Conservation (phyloP, 2,888 invertebrate genomes). For the Volucella inflata region DNA sequence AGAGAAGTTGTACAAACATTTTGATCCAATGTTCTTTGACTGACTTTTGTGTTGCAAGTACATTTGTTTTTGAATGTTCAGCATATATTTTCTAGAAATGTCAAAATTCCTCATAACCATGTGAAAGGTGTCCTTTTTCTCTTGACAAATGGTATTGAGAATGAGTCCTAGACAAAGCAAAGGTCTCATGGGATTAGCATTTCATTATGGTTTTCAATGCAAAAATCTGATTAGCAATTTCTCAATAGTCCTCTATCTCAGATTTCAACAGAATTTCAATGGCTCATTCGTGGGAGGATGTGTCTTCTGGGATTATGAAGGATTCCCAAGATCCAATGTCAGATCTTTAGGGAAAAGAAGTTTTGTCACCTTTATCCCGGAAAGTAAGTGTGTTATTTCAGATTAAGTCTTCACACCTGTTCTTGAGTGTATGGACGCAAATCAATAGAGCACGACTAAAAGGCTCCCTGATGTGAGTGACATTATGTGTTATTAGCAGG, state of each 20-base stretch:
- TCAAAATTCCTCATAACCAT: conserved; percentile 26
- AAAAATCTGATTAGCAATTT: conserved; percentile 53
- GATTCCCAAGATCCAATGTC: not conserved
- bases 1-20: conserved; percentile 42
- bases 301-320: not conserved
- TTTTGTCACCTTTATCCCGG: conserved; percentile 12
- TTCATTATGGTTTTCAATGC: conserved; percentile 1
- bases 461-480: not conserved
- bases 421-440: conserved; percentile 3
- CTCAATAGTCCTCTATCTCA: conserved; percentile 13
- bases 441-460: not conserved
- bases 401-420: conserved; percentile 15
- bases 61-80: conserved; percentile 25
- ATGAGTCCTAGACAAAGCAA: not conserved
- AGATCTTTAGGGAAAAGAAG: not conserved
- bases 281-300: not conserved
- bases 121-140: conserved; percentile 13
- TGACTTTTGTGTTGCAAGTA: conserved; percentile 53
- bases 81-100: conserved; percentile 46
- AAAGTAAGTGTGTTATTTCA: conserved; percentile 21
- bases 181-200: not conserved
- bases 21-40: conserved; percentile 47
- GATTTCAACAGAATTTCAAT: conserved; percentile 8
- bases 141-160: conserved; percentile 27
- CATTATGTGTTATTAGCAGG: not conserved